Conservation (phyloP, 2,797 vertebrate species). For the Enteromius argenteus region DNA sequence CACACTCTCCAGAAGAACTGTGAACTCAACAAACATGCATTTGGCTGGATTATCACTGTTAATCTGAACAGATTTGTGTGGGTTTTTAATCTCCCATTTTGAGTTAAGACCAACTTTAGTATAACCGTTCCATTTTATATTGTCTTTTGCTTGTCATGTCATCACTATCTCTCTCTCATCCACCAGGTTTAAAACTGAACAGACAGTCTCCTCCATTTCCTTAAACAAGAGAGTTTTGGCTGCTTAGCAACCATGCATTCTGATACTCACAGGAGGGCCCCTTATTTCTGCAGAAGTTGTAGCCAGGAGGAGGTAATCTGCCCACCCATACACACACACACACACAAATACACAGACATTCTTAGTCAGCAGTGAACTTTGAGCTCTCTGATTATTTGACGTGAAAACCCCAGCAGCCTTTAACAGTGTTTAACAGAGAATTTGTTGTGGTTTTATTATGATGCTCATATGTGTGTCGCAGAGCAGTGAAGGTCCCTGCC, state of each 20-base stretch:
- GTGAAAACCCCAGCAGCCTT: not conserved
- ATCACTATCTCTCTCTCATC: not conserved
- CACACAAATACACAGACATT: not conserved
- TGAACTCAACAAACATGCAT: not conserved
- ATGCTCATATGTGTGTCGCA: conserved; percentile 24
- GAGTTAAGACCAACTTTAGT: conserved; percentile 7
- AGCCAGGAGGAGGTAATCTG: conserved; percentile 46
- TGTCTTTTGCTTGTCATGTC: conserved; percentile 6
- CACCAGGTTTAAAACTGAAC: not conserved
- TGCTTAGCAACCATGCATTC: conserved; percentile 40
- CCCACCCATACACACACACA: conserved; percentile 28
- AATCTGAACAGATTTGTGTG: conserved; percentile 35
- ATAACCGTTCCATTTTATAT: not conserved
- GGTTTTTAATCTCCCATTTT: conserved; percentile 21
- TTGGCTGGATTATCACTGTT: conserved; percentile 31
- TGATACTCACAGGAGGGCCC: conserved; percentile 32
- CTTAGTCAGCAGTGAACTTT: conserved; percentile 25
- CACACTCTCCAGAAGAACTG: not conserved
- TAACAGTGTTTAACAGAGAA: not conserved
- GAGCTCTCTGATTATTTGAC: not conserved
- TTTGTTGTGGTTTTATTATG: not conserved
- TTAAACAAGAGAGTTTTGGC: not conserved
- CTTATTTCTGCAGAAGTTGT: conserved; percentile 29
- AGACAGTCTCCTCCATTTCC: not conserved
- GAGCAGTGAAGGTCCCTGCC: not conserved